Evolutionary conservation across 2,113 vertebrate species (phyloP).

Genomic region (Syngnathus typhle): DNA sequence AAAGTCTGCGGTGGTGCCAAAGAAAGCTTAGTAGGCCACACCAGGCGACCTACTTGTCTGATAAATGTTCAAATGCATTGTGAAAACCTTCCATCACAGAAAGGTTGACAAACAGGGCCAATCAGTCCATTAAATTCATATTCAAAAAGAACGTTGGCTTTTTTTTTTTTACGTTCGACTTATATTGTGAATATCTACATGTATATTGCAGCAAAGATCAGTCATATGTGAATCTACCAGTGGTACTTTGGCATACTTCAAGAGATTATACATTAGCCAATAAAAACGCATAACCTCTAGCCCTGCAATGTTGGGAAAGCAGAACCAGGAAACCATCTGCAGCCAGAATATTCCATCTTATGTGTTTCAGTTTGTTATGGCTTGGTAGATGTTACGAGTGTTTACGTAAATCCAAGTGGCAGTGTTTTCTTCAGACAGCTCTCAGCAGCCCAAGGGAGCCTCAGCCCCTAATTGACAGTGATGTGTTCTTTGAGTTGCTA

Average conservation of each 20-base stretch:
- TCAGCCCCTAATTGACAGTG: slow-evolving; percentile 69
- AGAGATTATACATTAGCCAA: too few relatives aligned
- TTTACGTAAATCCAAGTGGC: slow-evolving; percentile 59
- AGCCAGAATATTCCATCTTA: slow-evolving; percentile 37
- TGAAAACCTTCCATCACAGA: slow-evolving; percentile 6
- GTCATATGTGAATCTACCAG: too few relatives aligned
- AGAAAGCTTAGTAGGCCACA: neutral
- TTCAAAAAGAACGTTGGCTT: neutral
- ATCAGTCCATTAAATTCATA: slow-evolving; percentile 4
- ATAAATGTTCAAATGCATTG: slow-evolving; percentile 14
- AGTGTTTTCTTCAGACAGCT: slow-evolving; percentile 63
- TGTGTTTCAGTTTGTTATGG: slow-evolving; percentile 55
- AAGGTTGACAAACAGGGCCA: slow-evolving; percentile 11
- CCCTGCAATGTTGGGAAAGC: neutral
- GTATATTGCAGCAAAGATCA: too few relatives aligned
- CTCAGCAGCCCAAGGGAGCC: slow-evolving; percentile 55
- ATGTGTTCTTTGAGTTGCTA: slow-evolving; percentile 67
- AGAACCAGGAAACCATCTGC: slow-evolving; percentile 22
- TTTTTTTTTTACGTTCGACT: too few relatives aligned
- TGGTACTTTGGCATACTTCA: too few relatives aligned
- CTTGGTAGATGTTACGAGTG: slow-evolving; percentile 53
- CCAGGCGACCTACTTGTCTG: slow-evolving; percentile 1
- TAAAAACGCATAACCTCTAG: neutral
- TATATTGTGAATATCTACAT: too few relatives aligned
- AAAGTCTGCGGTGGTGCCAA: neutral